Evolutionary conservation across 2,113 vertebrate species (phyloP), one percentile per base, ranked within the genome.

Genomic region (Chitala chitala): DNA sequence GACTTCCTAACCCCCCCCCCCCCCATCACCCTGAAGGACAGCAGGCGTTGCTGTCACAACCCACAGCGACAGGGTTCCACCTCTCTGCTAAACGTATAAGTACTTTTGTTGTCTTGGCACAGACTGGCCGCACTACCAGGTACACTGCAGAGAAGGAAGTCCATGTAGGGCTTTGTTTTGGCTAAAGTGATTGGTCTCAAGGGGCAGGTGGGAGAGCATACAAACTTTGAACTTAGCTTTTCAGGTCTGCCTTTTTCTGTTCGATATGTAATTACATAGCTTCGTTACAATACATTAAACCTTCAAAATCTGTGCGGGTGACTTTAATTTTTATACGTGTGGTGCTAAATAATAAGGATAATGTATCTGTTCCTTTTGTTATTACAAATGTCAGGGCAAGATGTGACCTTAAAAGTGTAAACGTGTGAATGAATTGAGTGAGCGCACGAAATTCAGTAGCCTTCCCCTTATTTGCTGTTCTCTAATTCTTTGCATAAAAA

Each of bases 231-330:
- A 24, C 20, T 22, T 46, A 7, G 10, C 63, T 4, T 13, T 66
- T 44, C 61, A 36, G 17, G n/a, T 40, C 63, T 26, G 6, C 42
- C 22, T 29, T 26, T 20, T 24, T 22, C 64, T 36, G 33, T 63
- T 20, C 3, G 15, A 20, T 5, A 29, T 38, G 59, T 63, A 63
- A 63, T 63, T 63, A 38, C 40, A 75, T 77, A 80, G 83, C 80
- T 87, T 82, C 76, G 84, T 84, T 82, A 78, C 79, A 81, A 83
- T 81, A 82, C 84, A 86, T 85, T 86, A 84, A 85, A 81, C 80
- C 75, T 79, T 88, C 87, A 82, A 46, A 68, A 69, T 79, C 79
- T 75, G 63, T 70, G 74, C 58, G 78, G 74, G 77, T 66, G 51
- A 40, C 77, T 65, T 68, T 70, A 44, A 72, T 82, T 26, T 78